Evolutionary conservation across 2,888 invertebrate genomes (phyloP).

Genomic region (Congeria kusceri): DNA sequence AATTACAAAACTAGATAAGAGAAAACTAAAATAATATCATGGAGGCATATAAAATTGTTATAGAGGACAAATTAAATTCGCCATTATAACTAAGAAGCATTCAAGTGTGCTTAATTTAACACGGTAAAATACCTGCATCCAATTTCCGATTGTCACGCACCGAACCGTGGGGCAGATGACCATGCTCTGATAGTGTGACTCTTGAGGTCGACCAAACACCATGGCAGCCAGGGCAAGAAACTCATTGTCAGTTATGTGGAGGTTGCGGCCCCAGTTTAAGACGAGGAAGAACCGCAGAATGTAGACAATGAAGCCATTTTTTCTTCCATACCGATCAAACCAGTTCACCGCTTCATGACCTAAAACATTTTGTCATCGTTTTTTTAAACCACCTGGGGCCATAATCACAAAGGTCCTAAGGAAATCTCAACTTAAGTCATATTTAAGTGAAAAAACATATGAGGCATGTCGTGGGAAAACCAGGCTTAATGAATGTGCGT

Average conservation of each 20-base stretch:
- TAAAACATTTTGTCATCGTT: constrained; percentile 10
- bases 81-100: too few relatives aligned
- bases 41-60: too few relatives aligned
- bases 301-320: constrained; percentile 79
- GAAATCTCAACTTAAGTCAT: too few relatives aligned
- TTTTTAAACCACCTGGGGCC: too few relatives aligned
- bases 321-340: constrained; percentile 81
- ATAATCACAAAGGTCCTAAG: too few relatives aligned
- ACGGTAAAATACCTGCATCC: constrained; percentile 78
- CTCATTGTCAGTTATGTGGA: constrained; percentile 76
- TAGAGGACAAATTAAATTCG: too few relatives aligned
- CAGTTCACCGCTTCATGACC: constrained; percentile 64
- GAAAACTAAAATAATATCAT: too few relatives aligned
- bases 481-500: too few relatives aligned
- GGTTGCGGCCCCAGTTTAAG: constrained; percentile 78
- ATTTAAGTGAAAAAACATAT: too few relatives aligned
- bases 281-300: constrained; percentile 81
- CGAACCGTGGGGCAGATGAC: constrained; percentile 74
- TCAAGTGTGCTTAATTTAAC: too few relatives aligned
- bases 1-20: too few relatives aligned
- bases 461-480: too few relatives aligned
- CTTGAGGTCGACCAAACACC: constrained; percentile 67
- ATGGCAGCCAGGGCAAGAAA: constrained; percentile 78
- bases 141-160: constrained; percentile 80
- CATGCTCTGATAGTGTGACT: constrained; percentile 72